Evolutionary conservation across 1,140 invertebrate species (phyloP).

Genomic region (Euschistus heros): DNA sequence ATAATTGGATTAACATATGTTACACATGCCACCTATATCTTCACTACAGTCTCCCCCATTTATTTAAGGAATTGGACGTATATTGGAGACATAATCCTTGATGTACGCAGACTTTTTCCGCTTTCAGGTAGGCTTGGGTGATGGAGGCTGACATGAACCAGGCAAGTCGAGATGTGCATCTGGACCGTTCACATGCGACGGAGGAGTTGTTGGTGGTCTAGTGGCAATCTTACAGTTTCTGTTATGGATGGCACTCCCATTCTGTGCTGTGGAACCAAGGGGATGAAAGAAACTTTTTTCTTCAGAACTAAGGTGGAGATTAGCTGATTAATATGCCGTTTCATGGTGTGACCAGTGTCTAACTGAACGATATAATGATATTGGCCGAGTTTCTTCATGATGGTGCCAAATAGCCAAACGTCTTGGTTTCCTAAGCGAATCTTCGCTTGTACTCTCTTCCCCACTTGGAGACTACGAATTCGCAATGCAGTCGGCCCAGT

Average conservation of each 20-base stretch:
- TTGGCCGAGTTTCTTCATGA: constrained; percentile 25
- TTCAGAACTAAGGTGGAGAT: no score
- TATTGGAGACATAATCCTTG: neutral
- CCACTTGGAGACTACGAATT: no score
- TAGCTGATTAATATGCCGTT: constrained; percentile 30
- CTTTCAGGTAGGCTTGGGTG: neutral
- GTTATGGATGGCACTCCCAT: neutral
- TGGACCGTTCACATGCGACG: neutral
- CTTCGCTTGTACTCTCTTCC: no score
- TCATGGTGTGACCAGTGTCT: constrained; percentile 25
- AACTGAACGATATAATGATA: constrained; percentile 28
- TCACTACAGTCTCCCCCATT: no score
- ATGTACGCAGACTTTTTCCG: neutral
- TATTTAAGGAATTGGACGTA: no score
- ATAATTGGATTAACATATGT: no score
- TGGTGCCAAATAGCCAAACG: no score
- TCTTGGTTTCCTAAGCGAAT: no score
- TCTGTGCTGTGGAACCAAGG: neutral
- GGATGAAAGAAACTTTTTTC: neutral
- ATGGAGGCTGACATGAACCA: neutral
- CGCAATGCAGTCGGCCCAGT: no score
- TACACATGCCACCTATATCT: no score
- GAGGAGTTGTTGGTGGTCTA: neutral
- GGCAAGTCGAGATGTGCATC: no score
- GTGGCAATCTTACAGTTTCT: neutral